phyloP scores from a whole-genome alignment of 2,797 vertebrate species.

The Heteromormyrus szaboi region DNA sequence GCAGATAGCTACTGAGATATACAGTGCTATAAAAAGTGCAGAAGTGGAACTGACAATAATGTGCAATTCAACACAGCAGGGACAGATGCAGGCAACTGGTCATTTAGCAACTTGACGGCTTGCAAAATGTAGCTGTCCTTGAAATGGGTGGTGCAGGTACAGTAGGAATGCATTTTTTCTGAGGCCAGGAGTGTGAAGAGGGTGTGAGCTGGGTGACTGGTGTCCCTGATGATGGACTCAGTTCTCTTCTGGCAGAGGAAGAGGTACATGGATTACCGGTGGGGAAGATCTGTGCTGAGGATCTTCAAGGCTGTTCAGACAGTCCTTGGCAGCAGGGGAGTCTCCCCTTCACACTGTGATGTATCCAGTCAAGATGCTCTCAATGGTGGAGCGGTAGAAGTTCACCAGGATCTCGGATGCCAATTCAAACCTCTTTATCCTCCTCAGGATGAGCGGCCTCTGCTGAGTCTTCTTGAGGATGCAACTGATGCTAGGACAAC shows the following conservation, averaged over 20 bases:
- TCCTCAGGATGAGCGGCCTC: background rate
- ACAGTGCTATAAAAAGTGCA: background rate
- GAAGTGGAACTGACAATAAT: background rate
- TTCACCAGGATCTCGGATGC: background rate
- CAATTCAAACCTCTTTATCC: background rate
- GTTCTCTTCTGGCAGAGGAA: conserved; percentile 1
- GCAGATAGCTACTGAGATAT: background rate
- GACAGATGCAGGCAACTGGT: background rate
- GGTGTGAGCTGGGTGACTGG: background rate
- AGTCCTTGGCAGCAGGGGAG: background rate
- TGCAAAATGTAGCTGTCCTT: background rate
- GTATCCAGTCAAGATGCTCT: background rate
- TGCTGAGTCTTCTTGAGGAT: background rate
- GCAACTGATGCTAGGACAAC: background rate
- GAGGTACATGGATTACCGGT: background rate
- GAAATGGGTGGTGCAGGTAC: background rate
- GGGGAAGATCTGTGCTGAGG: background rate
- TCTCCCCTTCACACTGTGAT: background rate
- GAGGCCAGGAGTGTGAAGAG: background rate
- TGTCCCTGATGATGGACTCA: background rate
- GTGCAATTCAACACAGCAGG: background rate
- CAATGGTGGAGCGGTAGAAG: background rate
- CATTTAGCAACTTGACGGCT: background rate
- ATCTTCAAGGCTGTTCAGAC: background rate
- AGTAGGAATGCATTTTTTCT: background rate